phyloP scores from a whole-genome alignment of 2,888 invertebrate species.

The Branchipolynoe longqiensis region DNA sequence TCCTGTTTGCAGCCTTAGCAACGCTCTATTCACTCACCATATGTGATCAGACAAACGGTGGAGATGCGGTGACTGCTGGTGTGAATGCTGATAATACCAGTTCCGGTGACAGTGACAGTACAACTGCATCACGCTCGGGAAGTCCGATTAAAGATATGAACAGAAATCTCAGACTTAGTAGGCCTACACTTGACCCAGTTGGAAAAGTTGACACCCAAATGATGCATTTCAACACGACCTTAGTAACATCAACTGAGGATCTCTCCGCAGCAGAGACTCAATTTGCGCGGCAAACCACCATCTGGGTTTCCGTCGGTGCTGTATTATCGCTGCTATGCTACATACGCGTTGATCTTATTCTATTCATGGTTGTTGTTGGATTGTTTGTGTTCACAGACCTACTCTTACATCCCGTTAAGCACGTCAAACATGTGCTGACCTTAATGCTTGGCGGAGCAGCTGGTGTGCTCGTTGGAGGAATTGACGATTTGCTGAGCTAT shows the following conservation, averaged over 20 bases:
- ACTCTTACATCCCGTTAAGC: neutral
- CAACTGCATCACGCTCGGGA: slow-evolving; percentile 1
- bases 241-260: too few relatives aligned
- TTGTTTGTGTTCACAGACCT: slow-evolving; percentile 19
- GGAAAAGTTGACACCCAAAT: too few relatives aligned
- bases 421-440: neutral
- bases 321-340: slow-evolving; percentile 62
- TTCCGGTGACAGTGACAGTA: slow-evolving; percentile 46
- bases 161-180: slow-evolving; percentile 14
- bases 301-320: neutral
- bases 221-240: too few relatives aligned
- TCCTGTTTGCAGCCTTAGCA: slow-evolving; percentile 67
- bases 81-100: slow-evolving; percentile 2
- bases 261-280: too few relatives aligned
- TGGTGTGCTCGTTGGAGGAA: slow-evolving; percentile 69
- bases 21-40: neutral
- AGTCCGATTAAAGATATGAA: slow-evolving; percentile 33
- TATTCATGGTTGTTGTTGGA: slow-evolving; percentile 59
- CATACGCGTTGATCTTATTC: slow-evolving; percentile 70
- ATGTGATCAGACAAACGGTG: neutral
- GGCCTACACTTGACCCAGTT: too few relatives aligned
- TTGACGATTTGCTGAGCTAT: slow-evolving; percentile 71
- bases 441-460: neutral
- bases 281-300: neutral
- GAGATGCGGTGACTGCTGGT: neutral